Evolutionary conservation across 2,797 vertebrate species (phyloP).

Genomic region (Pseudocheirus occidentalis): DNA sequence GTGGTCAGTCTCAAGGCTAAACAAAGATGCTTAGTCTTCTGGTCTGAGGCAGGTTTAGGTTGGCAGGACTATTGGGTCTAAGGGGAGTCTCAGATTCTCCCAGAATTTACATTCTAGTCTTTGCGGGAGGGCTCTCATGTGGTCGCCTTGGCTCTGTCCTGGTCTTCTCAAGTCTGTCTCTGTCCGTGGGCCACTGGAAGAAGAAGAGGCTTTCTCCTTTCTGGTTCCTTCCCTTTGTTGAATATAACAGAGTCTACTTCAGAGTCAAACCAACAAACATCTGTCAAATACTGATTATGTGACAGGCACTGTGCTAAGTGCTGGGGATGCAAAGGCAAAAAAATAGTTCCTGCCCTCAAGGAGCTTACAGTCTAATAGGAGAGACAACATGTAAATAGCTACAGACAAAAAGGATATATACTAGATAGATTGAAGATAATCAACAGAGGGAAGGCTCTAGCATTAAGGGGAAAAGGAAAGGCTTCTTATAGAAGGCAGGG

Average conservation of each 20-base stretch:
- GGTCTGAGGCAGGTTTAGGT: neutral
- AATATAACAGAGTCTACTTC: neutral
- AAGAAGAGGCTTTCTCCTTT: neutral
- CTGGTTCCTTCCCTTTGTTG: neutral
- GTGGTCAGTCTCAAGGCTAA: neutral
- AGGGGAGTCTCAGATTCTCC: neutral
- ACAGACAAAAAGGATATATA: neutral
- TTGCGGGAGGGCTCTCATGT: neutral
- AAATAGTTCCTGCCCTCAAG: neutral
- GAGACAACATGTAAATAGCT: neutral
- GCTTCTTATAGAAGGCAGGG: neutral
- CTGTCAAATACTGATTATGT: neutral
- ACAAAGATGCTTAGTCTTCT: neutral
- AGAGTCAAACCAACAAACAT: neutral
- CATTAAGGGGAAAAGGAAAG: neutral
- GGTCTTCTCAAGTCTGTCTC: neutral
- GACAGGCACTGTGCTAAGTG: neutral
- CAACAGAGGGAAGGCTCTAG: neutral
- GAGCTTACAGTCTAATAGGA: neutral
- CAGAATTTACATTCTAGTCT: neutral
- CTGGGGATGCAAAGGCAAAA: neutral
- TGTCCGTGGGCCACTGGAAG: neutral
- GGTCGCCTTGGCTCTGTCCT: neutral
- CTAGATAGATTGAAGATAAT: neutral
- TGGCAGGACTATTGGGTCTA: neutral